Percentiles rank a stretch among this genome's conserved stretches.
phyloP scores from a whole-genome alignment of 2,888 invertebrate species.

The Papilio demoleus region DNA sequence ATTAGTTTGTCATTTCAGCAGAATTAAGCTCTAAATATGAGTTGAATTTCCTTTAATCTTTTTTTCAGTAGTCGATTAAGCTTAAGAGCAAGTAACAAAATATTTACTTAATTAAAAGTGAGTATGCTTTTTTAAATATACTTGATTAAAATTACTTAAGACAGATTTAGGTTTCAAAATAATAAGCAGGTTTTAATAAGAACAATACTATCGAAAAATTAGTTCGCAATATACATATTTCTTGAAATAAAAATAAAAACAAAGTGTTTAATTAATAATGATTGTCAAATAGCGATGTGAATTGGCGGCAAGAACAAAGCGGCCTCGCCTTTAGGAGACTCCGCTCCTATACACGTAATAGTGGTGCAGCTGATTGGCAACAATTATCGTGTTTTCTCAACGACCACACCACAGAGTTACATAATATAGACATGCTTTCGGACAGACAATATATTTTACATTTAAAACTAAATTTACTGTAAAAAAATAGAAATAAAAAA shows the following conservation, averaged over 20 bases:
- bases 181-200: too few relatives aligned
- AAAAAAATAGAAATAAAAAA: too few relatives aligned
- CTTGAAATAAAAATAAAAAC: slow-evolving; percentile 2
- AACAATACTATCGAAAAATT: too few relatives aligned
- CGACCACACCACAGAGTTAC: slow-evolving; percentile 49
- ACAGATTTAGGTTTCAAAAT: too few relatives aligned
- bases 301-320: slow-evolving; percentile 69
- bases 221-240: too few relatives aligned
- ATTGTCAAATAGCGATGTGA: slow-evolving; percentile 59
- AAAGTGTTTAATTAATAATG: slow-evolving; percentile 51
- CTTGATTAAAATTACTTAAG: too few relatives aligned
- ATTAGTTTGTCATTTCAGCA: slow-evolving; percentile 13
- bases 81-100: not conserved
- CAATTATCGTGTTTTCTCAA: slow-evolving; percentile 68
- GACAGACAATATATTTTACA: not conserved
- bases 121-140: too few relatives aligned
- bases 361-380: slow-evolving; percentile 63
- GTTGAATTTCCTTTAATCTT: too few relatives aligned
- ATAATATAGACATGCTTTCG: slow-evolving; percentile 44
- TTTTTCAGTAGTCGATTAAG: not conserved
- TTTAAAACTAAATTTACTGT: not conserved
- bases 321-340: slow-evolving; percentile 48
- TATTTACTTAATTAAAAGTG: not conserved
- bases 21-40: slow-evolving; percentile 14
- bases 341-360: slow-evolving; percentile 62